phyloP scores from a whole-genome alignment of 2,888 invertebrate genomes.

The Bugulina stolonifera region DNA sequence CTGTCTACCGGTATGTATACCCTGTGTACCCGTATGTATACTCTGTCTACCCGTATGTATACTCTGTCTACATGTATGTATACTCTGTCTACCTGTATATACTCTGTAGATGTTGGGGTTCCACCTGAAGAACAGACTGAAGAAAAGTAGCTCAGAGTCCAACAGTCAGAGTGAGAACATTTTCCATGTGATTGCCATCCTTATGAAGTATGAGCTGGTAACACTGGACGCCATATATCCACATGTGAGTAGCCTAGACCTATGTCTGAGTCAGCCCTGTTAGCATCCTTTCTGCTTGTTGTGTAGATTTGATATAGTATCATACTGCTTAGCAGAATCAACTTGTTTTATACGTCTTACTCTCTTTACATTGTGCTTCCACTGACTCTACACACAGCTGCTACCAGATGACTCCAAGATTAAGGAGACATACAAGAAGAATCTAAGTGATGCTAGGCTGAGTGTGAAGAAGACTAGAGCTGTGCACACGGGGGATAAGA shows the following conservation, averaged over 20 bases:
- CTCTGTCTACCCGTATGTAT: too few species aligned
- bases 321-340: too few species aligned
- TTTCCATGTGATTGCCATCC: constrained; percentile 72
- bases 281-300: too few species aligned
- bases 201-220: constrained; percentile 81
- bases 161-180: neutral
- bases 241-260: constrained; percentile 78
- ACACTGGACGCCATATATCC: constrained; percentile 79
- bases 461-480: constrained; percentile 74
- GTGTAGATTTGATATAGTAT: too few species aligned
- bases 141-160: neutral
- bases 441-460: constrained; percentile 62
- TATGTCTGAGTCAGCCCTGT: too few species aligned
- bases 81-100: too few species aligned
- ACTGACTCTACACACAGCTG: too few species aligned
- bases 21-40: too few species aligned
- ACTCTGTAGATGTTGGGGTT: constrained; percentile 14
- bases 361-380: too few species aligned
- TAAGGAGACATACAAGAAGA: constrained; percentile 72
- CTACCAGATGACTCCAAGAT: constrained; percentile 78
- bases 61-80: too few species aligned
- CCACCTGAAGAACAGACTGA: constrained; percentile 16
- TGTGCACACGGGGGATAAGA: constrained; percentile 48
- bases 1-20: too few species aligned
- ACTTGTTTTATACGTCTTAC: too few species aligned